Conservation (phyloP, 2,113 vertebrate species). For the Lontra canadensis region DNA sequence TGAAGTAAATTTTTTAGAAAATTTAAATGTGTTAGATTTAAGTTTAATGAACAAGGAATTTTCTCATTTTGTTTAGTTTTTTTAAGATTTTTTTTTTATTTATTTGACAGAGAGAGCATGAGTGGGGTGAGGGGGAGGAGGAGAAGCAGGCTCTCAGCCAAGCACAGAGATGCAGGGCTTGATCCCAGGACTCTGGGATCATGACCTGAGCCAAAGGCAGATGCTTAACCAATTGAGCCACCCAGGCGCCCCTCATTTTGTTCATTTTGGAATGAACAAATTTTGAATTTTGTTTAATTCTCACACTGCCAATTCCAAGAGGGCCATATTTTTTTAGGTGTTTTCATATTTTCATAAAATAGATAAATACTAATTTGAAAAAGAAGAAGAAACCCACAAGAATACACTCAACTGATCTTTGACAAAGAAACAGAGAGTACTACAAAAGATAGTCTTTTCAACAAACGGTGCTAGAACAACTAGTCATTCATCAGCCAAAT, state of each 20-base stretch:
- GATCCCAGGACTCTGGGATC: too few relatives aligned
- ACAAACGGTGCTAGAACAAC: background rate
- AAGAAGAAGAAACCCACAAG: background rate
- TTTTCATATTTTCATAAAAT: background rate
- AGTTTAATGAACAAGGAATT: background rate
- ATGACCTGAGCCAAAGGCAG: too few relatives aligned
- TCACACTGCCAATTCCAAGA: background rate
- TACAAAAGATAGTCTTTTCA: background rate
- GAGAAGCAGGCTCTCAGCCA: too few relatives aligned
- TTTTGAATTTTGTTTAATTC: background rate
- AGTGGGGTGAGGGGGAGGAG: too few relatives aligned
- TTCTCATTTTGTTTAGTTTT: background rate
- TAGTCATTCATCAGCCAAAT: background rate
- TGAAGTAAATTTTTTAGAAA: background rate
- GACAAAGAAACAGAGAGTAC: background rate
- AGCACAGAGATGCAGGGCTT: too few relatives aligned
- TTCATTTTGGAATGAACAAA: background rate
- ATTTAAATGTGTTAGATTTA: background rate
- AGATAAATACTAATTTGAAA: background rate
- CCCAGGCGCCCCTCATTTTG: background rate
- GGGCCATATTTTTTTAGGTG: background rate
- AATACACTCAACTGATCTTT: background rate
- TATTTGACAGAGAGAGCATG: background rate
- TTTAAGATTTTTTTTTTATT: background rate
- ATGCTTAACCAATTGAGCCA: background rate